phyloP scores from a whole-genome alignment of 2,888 invertebrate genomes.

The Macrosiphum euphorbiae region DNA sequence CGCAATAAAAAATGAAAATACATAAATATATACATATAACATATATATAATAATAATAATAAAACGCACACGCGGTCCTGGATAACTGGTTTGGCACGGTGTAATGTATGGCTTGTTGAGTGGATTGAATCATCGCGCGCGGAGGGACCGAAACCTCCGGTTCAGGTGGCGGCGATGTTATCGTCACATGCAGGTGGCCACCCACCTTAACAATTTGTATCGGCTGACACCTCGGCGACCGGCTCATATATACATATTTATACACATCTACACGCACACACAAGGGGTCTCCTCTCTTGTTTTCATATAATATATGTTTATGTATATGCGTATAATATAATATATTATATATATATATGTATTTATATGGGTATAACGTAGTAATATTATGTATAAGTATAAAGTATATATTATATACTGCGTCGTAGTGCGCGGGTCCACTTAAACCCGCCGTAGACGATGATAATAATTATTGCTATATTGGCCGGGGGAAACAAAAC shows the following conservation, averaged over 20 bases:
- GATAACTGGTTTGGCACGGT: conserved; percentile 60
- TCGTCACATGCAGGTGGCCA: conserved; percentile 62
- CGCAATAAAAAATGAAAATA: conserved; percentile 49
- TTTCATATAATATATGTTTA: conserved; percentile 5
- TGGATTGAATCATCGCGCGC: conserved; percentile 63
- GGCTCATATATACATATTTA: conserved; percentile 17
- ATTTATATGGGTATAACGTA: background rate
- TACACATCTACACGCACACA: background rate
- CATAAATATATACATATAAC: conserved; percentile 23
- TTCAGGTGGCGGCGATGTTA: conserved; percentile 64
- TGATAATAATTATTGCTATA: conserved; percentile 53
- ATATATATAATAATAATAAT: background rate
- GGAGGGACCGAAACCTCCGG: conserved; percentile 61
- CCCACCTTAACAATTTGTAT: conserved; percentile 65
- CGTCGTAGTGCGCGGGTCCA: background rate
- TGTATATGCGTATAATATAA: conserved; percentile 3
- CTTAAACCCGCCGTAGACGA: conserved; percentile 21
- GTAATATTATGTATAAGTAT: background rate
- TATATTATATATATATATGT: background rate
- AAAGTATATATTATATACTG: background rate
- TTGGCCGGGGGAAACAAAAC: conserved; percentile 44
- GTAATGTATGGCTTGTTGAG: conserved; percentile 56
- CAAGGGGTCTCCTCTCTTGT: background rate
- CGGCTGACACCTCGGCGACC: conserved; percentile 63
- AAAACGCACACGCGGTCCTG: conserved; percentile 51